These are phyloP conservation scores for Taxidea taxus DNA, from an alignment of 2,113 vertebrate genomes.

Conservation along the genomic window DNA sequence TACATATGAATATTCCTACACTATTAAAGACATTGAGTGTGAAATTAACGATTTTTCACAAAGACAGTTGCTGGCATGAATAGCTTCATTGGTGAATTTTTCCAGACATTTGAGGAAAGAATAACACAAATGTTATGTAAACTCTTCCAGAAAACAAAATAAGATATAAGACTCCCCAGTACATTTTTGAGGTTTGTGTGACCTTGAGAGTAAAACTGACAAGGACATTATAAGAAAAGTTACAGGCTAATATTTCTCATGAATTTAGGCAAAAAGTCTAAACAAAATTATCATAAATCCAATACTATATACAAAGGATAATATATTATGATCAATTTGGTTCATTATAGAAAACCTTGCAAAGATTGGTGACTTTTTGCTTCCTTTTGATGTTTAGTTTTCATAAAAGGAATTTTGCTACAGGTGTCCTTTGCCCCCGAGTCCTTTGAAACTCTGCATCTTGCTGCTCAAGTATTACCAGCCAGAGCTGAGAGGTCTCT, in stretches of 20 bases:
- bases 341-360: not conserved
- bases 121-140: not conserved
- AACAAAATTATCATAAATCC: not conserved
- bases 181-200: not conserved
- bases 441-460: not conserved
- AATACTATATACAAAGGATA: not conserved
- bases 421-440: not conserved
- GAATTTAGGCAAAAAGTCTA: not conserved
- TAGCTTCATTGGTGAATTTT: not conserved
- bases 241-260: not conserved
- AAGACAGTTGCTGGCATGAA: not conserved
- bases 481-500: not conserved
- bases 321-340: not conserved
- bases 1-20: not conserved
- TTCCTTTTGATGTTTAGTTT: not conserved
- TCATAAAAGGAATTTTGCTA: not conserved
- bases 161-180: not conserved
- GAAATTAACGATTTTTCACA: not conserved
- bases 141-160: not conserved
- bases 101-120: not conserved
- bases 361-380: not conserved
- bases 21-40: not conserved
- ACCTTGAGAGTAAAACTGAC: conserved; percentile 6
- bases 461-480: not conserved
- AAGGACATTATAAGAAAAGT: not conserved